Conservation (phyloP, 2,113 vertebrate species). For the Rattus rattus region DNA sequence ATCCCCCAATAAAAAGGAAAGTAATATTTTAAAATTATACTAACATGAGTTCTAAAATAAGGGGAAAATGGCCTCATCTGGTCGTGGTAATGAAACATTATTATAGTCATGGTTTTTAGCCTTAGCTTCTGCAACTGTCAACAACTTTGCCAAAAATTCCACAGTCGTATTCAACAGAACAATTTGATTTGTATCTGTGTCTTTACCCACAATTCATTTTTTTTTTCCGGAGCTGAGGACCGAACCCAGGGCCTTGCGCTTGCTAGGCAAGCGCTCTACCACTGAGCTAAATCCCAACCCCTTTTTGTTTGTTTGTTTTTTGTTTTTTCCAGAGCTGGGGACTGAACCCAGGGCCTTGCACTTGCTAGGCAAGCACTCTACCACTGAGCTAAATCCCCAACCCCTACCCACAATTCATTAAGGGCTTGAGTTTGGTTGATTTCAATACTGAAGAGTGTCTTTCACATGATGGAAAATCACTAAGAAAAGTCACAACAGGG, state of each 20-base stretch:
- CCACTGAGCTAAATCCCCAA: too few species aligned
- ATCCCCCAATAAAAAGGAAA: background rate
- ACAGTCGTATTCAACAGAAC: background rate
- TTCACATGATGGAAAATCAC: background rate
- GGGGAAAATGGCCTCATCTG: background rate
- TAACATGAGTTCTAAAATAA: background rate
- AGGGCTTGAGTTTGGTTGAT: background rate
- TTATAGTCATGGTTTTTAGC: background rate
- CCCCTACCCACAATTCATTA: background rate
- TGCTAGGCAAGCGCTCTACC: too few species aligned
- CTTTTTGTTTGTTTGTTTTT: too few species aligned
- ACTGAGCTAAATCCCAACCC: too few species aligned
- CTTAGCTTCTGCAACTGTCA: constrained; percentile 25
- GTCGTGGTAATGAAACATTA: constrained; percentile 1
- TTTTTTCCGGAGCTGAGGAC: too few species aligned
- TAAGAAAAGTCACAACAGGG: background rate
- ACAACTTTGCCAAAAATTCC: constrained; percentile 2
- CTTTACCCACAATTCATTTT: background rate
- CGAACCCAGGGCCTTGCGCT: too few species aligned
- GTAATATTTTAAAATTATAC: constrained; percentile 7
- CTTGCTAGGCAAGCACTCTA: too few species aligned
- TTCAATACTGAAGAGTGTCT: constrained; percentile 24
- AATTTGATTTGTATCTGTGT: background rate
- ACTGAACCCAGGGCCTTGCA: too few species aligned
- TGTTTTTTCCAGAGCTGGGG: too few species aligned